Percentiles rank a stretch among this genome's conserved stretches.
Conservation (phyloP, 2,888 invertebrate genomes). For the Sphaerophoria taeniata region DNA sequence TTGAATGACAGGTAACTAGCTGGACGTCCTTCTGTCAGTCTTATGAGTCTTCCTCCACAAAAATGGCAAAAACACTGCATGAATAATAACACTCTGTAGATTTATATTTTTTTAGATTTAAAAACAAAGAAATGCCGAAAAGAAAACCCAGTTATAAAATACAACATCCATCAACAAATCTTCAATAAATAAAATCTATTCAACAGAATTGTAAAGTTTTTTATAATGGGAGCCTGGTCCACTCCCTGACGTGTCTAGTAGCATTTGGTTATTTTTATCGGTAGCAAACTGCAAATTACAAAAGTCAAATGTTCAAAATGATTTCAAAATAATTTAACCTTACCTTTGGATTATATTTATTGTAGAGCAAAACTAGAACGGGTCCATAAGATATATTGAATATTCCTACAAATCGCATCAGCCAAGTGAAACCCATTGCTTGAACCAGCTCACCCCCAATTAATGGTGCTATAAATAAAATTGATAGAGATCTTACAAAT, state of each 20-base stretch:
- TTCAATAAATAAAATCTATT: too few relatives aligned
- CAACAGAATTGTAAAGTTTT: constrained; percentile 81
- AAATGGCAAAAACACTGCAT: too few relatives aligned
- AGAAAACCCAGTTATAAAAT: too few relatives aligned
- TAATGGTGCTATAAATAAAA: constrained; percentile 86
- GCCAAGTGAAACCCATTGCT: constrained; percentile 88
- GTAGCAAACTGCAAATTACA: constrained; percentile 77
- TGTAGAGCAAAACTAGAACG: constrained; percentile 83
- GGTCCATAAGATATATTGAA: constrained; percentile 89
- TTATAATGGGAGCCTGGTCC: constrained; percentile 80
- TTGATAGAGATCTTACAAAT: not conserved
- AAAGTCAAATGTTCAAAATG: too few relatives aligned
- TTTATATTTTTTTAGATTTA: too few relatives aligned
- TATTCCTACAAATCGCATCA: constrained; percentile 89
- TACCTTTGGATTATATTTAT: constrained; percentile 81
- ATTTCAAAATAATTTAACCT: not conserved
- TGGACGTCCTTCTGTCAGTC: too few relatives aligned
- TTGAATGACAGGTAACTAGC: too few relatives aligned
- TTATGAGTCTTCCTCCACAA: too few relatives aligned
- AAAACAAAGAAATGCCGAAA: too few relatives aligned
- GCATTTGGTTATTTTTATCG: constrained; percentile 80
- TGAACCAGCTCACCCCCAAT: constrained; percentile 89
- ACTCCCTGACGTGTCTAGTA: constrained; percentile 77
- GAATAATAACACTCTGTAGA: too few relatives aligned
- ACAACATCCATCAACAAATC: too few relatives aligned